Conservation (phyloP, 2,888 invertebrate genomes). For the Dioctria rufipes region DNA sequence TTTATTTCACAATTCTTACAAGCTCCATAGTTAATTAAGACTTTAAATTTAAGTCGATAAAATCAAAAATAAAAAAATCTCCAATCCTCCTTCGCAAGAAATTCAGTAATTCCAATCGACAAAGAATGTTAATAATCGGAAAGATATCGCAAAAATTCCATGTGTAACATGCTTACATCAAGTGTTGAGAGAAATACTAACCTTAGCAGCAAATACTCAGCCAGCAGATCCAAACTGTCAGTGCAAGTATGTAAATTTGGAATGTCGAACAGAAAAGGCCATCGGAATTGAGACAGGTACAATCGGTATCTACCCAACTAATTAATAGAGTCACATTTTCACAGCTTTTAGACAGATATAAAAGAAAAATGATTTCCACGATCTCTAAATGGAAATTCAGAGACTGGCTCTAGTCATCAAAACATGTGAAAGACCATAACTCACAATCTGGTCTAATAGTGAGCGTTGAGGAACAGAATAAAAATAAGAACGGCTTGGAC, state of each 20-base stretch:
- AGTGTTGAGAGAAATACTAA: background rate
- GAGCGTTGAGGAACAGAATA: background rate
- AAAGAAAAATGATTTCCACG: conserved; percentile 7
- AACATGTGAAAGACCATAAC: conserved; percentile 36
- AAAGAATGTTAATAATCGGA: conserved; percentile 17
- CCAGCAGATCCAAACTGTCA: conserved; percentile 28
- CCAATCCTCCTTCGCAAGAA: too few relatives aligned
- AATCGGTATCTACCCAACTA: conserved; percentile 40
- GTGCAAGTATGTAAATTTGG: conserved; percentile 31
- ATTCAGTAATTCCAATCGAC: background rate
- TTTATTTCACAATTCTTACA: too few relatives aligned
- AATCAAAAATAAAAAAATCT: too few relatives aligned
- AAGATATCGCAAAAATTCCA: conserved; percentile 32
- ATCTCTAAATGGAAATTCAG: conserved; percentile 5
- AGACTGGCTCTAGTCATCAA: background rate
- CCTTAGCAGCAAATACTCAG: background rate
- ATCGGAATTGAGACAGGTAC: conserved; percentile 29
- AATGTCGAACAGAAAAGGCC: conserved; percentile 37
- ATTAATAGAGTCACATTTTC: conserved; percentile 54
- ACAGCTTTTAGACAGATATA: conserved; percentile 26
- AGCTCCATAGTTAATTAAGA: too few relatives aligned
- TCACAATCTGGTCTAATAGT: background rate
- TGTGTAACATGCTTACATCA: background rate
- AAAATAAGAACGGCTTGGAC: background rate
- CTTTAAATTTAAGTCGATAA: too few relatives aligned